These are phyloP conservation scores for Chamaetylas fuelleborni DNA, from an alignment of 2,113 vertebrate genomes.

Conservation along the genomic window DNA sequence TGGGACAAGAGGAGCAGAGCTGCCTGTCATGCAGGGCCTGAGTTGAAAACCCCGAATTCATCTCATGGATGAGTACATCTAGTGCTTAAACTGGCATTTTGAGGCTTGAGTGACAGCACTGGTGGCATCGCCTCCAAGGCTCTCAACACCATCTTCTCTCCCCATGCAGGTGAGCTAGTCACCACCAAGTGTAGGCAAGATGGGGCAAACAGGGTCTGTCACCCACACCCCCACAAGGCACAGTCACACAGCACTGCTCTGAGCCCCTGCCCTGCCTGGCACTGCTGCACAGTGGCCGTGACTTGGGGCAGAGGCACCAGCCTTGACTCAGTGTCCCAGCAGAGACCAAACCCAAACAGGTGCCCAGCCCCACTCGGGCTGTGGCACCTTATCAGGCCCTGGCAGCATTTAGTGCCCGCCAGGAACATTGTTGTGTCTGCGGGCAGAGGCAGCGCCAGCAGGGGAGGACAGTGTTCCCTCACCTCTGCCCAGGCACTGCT, in stretches of 20 bases:
- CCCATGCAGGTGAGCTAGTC: neutral
- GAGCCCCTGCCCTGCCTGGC: neutral
- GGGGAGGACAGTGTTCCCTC: neutral
- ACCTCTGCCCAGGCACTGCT: neutral
- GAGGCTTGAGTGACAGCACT: neutral
- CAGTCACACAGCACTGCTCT: fast-evolving
- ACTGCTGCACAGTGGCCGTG: neutral
- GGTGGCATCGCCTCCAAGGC: too few species aligned
- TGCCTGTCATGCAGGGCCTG: neutral
- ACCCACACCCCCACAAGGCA: neutral
- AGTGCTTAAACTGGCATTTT: neutral
- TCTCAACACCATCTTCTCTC: neutral
- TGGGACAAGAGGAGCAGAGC: neutral
- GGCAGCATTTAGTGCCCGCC: neutral
- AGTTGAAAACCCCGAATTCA: neutral
- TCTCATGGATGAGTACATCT: neutral
- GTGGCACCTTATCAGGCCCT: conserved; percentile 3
- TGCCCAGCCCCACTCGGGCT: neutral
- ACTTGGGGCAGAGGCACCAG: neutral
- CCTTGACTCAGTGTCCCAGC: conserved; percentile 8
- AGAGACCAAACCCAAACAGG: conserved; percentile 43
- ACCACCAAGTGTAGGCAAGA: neutral
- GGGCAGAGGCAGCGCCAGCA: neutral
- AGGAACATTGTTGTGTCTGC: conserved; percentile 31
- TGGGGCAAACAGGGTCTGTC: neutral